Conservation (phyloP, 2,888 invertebrate genomes). For the Hydropsyche betteni region DNA sequence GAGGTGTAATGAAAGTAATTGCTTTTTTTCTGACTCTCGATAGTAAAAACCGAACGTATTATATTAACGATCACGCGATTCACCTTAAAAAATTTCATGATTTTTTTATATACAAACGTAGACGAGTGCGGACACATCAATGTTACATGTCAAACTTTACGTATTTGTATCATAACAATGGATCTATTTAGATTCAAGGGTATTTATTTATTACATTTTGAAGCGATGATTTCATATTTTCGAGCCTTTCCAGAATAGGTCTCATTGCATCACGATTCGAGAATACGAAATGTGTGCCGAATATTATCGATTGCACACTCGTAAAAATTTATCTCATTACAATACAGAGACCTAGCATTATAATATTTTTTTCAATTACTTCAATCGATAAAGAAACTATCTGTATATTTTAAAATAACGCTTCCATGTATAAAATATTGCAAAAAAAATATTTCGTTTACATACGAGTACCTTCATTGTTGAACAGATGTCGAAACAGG, state of each 20-base stretch:
- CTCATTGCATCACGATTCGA: too few species aligned
- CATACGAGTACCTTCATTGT: background rate
- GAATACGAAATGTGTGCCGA: too few species aligned
- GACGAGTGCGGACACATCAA: background rate
- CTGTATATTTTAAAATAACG: background rate
- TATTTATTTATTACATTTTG: background rate
- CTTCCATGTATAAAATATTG: background rate
- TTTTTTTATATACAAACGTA: background rate
- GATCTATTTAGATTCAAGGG: slow-evolving; percentile 2
- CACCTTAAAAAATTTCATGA: slow-evolving; percentile 2
- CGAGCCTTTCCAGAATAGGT: too few species aligned
- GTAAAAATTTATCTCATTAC: slow-evolving; percentile 6
- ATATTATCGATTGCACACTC: slow-evolving; percentile 4
- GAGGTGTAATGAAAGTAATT: slow-evolving; percentile 35
- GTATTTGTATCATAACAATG: background rate
- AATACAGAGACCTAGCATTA: background rate
- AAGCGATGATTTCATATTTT: too few species aligned
- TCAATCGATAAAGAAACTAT: background rate
- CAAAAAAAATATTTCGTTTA: slow-evolving; percentile 1
- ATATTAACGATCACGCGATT: slow-evolving; percentile 5
- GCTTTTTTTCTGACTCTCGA: slow-evolving; percentile 13
- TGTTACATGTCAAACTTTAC: slow-evolving; percentile 18
- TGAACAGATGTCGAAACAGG: too few species aligned
- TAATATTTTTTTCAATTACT: slow-evolving; percentile 1
- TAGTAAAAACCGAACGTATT: too few species aligned